A percentile compares a stretch with the other conserved stretches of the same genome.
These are phyloP conservation scores for Chrysaora quinquecirrha DNA, from an alignment of 30 jellyfish, hydroid and myxozoan genomes.

Conservation along the genomic window DNA sequence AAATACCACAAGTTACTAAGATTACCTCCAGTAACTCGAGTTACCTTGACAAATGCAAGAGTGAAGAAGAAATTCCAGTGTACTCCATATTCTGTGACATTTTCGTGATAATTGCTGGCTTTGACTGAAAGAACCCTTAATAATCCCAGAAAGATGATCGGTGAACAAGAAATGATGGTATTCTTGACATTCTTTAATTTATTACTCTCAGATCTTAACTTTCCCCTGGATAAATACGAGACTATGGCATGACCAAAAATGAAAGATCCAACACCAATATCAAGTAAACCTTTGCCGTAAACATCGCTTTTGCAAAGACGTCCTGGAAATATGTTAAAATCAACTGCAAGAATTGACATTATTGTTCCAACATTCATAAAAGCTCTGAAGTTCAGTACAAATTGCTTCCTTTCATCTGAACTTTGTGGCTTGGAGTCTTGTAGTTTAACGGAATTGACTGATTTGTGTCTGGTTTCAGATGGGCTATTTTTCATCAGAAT, in stretches of 20 bases:
- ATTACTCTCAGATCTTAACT: background rate
- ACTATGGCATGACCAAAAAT: slow-evolving; percentile 85
- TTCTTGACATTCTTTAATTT: slow-evolving; percentile 1
- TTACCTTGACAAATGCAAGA: slow-evolving; percentile 83
- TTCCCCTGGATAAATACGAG: slow-evolving; percentile 68
- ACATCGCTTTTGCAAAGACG: slow-evolving; percentile 89
- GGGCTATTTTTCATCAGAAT: too few species aligned
- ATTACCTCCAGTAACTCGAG: too few species aligned
- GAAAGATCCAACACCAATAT: slow-evolving; percentile 91
- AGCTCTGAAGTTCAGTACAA: slow-evolving; percentile 69
- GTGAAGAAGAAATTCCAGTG: slow-evolving; percentile 98
- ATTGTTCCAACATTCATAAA: slow-evolving; percentile 73
- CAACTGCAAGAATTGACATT: slow-evolving; percentile 91
- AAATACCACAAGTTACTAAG: too few species aligned
- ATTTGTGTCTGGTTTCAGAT: background rate
- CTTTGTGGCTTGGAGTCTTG: background rate
- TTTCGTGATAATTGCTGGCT: slow-evolving; percentile 79
- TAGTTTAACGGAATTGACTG: background rate
- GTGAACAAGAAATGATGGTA: slow-evolving; percentile 37
- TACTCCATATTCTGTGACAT: slow-evolving; percentile 92
- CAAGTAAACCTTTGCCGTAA: slow-evolving; percentile 95
- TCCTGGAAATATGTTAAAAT: slow-evolving; percentile 87
- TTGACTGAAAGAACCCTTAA: slow-evolving; percentile 65
- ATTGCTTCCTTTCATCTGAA: slow-evolving; percentile 9
- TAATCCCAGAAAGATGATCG: slow-evolving; percentile 69